Conservation (phyloP, 35 echinoderm and acorn worm species). For the Chiridota heheva region DNA sequence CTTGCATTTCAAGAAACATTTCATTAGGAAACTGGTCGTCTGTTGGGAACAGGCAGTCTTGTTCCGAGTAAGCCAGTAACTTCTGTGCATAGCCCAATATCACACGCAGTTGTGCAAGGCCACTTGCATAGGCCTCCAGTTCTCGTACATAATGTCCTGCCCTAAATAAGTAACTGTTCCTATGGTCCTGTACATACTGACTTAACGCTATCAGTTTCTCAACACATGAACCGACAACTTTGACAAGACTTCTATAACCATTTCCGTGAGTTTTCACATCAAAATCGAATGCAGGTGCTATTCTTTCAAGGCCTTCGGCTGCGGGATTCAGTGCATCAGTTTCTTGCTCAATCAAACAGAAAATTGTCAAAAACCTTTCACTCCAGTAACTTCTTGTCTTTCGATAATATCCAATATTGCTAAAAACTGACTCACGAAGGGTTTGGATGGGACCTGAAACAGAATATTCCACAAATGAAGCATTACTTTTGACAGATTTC, state of each 20-base stretch:
- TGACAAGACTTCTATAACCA: slow-evolving; percentile 88
- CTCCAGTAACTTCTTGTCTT: slow-evolving; percentile 60
- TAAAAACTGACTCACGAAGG: slow-evolving; percentile 76
- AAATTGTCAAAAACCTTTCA: slow-evolving; percentile 72
- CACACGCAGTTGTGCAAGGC: slow-evolving; percentile 73
- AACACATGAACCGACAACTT: slow-evolving; percentile 83
- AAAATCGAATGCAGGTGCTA: slow-evolving; percentile 75
- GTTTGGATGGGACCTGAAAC: slow-evolving; percentile 57
- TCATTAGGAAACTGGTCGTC: slow-evolving; percentile 73
- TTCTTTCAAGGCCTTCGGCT: slow-evolving; percentile 74
- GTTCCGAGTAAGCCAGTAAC: slow-evolving; percentile 67
- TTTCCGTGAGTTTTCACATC: slow-evolving; percentile 73
- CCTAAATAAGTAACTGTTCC: slow-evolving; percentile 78
- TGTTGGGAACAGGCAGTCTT: slow-evolving; percentile 73
- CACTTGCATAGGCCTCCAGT: slow-evolving; percentile 77
- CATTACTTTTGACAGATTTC: slow-evolving; percentile 36
- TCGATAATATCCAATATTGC: slow-evolving; percentile 95
- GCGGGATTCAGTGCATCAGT: slow-evolving; percentile 83
- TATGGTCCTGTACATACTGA: slow-evolving; percentile 53
- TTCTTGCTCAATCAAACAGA: slow-evolving; percentile 91
- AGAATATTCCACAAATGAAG: slow-evolving; percentile 61
- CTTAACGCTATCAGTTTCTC: slow-evolving; percentile 67
- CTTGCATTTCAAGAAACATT: slow-evolving; percentile 79
- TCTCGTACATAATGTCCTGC: slow-evolving; percentile 60
- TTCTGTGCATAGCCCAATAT: slow-evolving; percentile 87